Evolutionary conservation across 1,140 invertebrate species (phyloP), one percentile per base, ranked within the genome.

Genomic region (Meloidogyne chitwoodi): DNA sequence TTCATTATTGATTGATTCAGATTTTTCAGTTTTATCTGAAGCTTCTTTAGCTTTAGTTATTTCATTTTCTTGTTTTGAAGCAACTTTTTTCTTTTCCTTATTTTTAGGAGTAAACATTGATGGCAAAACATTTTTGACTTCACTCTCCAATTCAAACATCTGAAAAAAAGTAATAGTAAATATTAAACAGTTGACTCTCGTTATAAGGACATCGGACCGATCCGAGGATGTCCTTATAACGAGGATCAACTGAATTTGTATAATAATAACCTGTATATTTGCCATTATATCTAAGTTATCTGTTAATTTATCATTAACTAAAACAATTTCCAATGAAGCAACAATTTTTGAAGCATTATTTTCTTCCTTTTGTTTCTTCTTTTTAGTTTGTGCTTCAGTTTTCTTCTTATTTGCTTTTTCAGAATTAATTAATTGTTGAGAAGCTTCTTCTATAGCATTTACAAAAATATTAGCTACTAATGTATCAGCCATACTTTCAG

Each of bases 381-480:
- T 24, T 16, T 29, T 10, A 8, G 0, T 38, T 38, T 38, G 24
- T 44, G 16, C 31, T 44, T 75, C 63, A 5, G 2, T 24, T 48
- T 68, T 26, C 27, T 48, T 2, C 16, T 48, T 56, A n/a, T 56
- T 48, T 19, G 4, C 4, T 1, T n/a, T 67, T 41, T 41, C 65
- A 6, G 6, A 5, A 19, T 71, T 22, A 48, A 29, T 24, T 24
- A 76, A 71, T 29, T 67, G 22, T 48, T 61, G 56, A 62, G 31
- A 8, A 41, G 67, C 74, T 75, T 85, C 84, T 64, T 80, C 74
- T 22, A 84, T 74, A 10, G 84, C 83, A 19, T 87, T 75, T 11
- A 85, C 62, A 65, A 85, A 75, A 5, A 85, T 81, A 26, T 81
- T 87, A 24, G 82, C 85, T 8, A 85, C 80, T n/a, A 85, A 67